These are phyloP conservation scores for Gisinianus flammeolus DNA, from an alignment of 2,888 invertebrate genomes.

Conservation along the genomic window DNA sequence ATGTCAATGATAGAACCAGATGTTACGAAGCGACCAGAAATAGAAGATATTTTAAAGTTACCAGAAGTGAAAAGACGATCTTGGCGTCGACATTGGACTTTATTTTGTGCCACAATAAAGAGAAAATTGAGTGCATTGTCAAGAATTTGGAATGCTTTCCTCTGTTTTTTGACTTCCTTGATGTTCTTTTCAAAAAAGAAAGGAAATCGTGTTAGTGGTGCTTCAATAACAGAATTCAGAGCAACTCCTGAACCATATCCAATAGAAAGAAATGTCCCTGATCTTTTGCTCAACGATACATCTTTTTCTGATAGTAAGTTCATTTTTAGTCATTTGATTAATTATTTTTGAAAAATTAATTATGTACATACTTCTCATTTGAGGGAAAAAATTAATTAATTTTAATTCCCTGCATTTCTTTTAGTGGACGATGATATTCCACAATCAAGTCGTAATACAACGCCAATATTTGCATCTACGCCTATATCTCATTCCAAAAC, in stretches of 20 bases:
- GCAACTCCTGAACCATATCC: conserved; percentile 52
- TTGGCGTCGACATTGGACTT: conserved; percentile 46
- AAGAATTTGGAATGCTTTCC: conserved; percentile 44
- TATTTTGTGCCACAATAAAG: conserved; percentile 45
- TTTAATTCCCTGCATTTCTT: background rate
- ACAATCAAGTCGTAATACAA: conserved; percentile 37
- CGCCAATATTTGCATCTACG: conserved; percentile 57
- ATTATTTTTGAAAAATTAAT: background rate
- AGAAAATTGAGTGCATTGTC: conserved; percentile 37
- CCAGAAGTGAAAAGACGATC: conserved; percentile 60
- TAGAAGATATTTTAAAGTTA: conserved; percentile 65
- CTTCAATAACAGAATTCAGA: conserved; percentile 32
- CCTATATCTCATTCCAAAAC: conserved; percentile 53
- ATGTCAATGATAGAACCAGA: conserved; percentile 68
- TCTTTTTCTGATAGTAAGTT: conserved; percentile 57
- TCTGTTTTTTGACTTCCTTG: conserved; percentile 48
- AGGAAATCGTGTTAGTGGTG: conserved; percentile 25
- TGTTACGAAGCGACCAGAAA: conserved; percentile 65
- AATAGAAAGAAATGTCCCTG: conserved; percentile 43
- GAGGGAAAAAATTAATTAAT: background rate
- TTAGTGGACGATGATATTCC: conserved; percentile 38
- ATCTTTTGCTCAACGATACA: conserved; percentile 51
- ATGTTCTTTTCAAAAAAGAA: conserved; percentile 40
- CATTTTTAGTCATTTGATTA: background rate
- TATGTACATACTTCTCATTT: background rate